Percentiles rank a stretch among this genome's conserved stretches.
phyloP scores from a whole-genome alignment of 2,113 vertebrate species.

The Rhagologus leucostigma region DNA sequence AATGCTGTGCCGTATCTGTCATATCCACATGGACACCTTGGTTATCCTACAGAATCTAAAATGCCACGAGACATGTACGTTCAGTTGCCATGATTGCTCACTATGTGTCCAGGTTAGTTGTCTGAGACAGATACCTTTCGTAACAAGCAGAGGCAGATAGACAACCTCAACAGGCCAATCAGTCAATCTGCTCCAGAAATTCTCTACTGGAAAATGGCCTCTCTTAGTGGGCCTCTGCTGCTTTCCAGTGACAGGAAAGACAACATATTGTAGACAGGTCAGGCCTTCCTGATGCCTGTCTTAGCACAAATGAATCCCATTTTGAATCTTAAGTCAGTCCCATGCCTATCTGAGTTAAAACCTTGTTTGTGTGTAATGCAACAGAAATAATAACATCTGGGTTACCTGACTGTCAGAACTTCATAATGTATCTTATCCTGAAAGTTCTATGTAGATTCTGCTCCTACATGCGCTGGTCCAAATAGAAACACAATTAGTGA shows the following conservation, averaged over 20 bases:
- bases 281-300: background rate
- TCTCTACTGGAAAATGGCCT: background rate
- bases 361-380: background rate
- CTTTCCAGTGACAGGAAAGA: background rate
- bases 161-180: background rate
- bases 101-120: background rate
- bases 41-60: background rate
- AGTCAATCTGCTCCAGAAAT: background rate
- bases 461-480: background rate
- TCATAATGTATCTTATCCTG: background rate
- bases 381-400: background rate
- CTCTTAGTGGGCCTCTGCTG: rapidly evolving
- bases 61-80: rapidly evolving
- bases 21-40: background rate
- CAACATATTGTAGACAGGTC: rapidly evolving
- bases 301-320: background rate
- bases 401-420: background rate
- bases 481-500: background rate
- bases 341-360: background rate
- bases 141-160: background rate
- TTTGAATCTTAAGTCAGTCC: background rate
- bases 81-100: background rate
- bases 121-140: background rate
- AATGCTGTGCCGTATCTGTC: background rate
- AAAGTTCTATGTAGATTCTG: background rate